Conservation (phyloP, 2,888 invertebrate species). For the Teleiodes luculella region DNA sequence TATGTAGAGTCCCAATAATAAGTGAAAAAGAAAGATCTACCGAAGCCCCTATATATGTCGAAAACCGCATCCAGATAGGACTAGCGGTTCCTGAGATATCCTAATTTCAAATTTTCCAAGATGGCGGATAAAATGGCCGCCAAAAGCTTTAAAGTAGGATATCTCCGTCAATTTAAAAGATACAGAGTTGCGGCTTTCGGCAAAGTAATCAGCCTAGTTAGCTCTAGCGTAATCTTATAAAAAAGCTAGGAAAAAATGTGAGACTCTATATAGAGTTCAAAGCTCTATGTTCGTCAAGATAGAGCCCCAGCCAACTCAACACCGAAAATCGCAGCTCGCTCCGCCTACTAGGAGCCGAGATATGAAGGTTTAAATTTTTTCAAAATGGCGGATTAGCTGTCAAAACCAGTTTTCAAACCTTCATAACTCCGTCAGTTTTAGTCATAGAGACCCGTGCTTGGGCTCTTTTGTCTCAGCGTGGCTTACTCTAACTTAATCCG, state of each 20-base stretch:
- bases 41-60: not conserved
- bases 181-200: no score
- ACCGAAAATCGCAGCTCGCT: no score
- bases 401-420: not conserved
- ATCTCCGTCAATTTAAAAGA: no score
- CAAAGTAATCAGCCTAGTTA: no score
- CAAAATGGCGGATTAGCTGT: no score
- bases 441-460: not conserved
- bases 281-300: not conserved
- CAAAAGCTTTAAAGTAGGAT: not conserved
- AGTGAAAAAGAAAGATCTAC: not conserved
- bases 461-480: not conserved
- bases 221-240: not conserved
- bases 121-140: not conserved
- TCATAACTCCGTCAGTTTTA: not conserved
- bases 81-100: not conserved
- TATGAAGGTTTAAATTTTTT: no score
- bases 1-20: not conserved
- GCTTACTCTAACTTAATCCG: not conserved
- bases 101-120: not conserved
- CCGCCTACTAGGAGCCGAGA: no score
- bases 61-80: not conserved
- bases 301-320: not conserved
- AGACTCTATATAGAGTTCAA: not conserved
- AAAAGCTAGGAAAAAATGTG: not conserved